A percentile compares a stretch with the other conserved stretches of the same genome.
Evolutionary conservation across 2,888 invertebrate species (phyloP).

Genomic region (Pristionchus maxplancki): DNA sequence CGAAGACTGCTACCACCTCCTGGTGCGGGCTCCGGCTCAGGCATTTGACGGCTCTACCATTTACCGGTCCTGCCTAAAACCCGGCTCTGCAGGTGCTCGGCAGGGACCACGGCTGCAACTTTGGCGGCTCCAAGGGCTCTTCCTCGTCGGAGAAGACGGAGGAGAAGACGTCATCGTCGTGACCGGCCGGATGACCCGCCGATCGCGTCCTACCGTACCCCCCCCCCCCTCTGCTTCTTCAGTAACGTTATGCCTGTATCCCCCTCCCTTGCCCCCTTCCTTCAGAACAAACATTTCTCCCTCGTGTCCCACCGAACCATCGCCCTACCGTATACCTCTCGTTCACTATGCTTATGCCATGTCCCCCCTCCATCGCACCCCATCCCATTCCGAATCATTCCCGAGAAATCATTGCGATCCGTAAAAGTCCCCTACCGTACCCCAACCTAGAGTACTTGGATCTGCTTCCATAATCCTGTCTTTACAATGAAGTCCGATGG

Average conservation of each 20-base stretch:
- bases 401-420: not conserved
- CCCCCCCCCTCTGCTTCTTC: not conserved
- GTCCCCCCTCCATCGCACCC: not conserved
- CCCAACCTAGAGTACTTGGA: not conserved
- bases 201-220: not conserved
- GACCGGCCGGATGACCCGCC: not conserved
- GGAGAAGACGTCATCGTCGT: not conserved
- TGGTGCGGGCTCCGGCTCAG: not conserved
- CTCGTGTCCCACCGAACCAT: not conserved
- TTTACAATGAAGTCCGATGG: not conserved
- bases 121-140: not conserved
- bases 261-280: not conserved
- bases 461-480: not conserved
- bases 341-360: too few relatives aligned
- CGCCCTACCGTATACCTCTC: not conserved
- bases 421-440: conserved; percentile 17
- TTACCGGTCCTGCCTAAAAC: not conserved
- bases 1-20: conserved; percentile 36
- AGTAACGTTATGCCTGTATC: not conserved
- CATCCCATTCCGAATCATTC: not conserved
- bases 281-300: too few relatives aligned
- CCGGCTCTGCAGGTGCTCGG: conserved; percentile 11
- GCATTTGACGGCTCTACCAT: not conserved
- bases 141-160: not conserved
- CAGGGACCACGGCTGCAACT: not conserved